These are phyloP conservation scores for Anoplopoma fimbria DNA, from an alignment of 2,113 vertebrate species.

Conservation along the genomic window DNA sequence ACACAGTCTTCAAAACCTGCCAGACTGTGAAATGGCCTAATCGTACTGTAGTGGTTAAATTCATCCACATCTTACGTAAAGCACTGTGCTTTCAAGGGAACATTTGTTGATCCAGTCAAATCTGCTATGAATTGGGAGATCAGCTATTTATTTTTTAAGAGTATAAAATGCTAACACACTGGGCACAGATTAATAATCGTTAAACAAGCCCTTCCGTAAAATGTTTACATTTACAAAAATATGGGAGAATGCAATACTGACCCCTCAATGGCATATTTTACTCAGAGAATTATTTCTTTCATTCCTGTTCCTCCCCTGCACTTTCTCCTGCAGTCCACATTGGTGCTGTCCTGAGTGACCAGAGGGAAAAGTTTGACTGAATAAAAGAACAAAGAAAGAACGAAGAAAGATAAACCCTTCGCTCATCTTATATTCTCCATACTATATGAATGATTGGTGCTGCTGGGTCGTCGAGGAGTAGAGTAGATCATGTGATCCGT, in stretches of 20 bases:
- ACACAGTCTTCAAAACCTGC: neutral
- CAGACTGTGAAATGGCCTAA: slow-evolving; percentile 11
- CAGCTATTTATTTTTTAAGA: slow-evolving; percentile 19
- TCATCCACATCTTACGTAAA: slow-evolving; percentile 4
- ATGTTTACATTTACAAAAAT: slow-evolving; percentile 59
- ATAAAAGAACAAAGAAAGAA: slow-evolving; percentile 27
- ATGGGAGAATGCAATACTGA: slow-evolving; percentile 71
- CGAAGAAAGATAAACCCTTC: neutral
- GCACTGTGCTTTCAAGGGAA: slow-evolving; percentile 24
- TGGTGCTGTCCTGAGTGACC: slow-evolving; percentile 52
- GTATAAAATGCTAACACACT: slow-evolving; percentile 32
- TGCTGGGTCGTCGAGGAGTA: neutral
- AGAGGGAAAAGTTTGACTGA: neutral
- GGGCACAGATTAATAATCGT: slow-evolving; percentile 22
- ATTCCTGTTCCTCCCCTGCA: slow-evolving; percentile 33
- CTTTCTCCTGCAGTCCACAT: slow-evolving; percentile 57
- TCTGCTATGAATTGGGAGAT: slow-evolving; percentile 32
- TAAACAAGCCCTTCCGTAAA: slow-evolving; percentile 5
- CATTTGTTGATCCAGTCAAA: slow-evolving; percentile 25
- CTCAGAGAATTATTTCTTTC: slow-evolving; percentile 10
- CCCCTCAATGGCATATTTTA: slow-evolving; percentile 31
- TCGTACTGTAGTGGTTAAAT: slow-evolving; percentile 19
- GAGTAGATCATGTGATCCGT: slow-evolving; percentile 30
- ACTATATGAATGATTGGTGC: slow-evolving; percentile 23
- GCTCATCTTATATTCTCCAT: slow-evolving; percentile 8